Base-by-base conservation (phyloP, 2,888 invertebrate genomes). In the Heteropelma amictum region DNA sequence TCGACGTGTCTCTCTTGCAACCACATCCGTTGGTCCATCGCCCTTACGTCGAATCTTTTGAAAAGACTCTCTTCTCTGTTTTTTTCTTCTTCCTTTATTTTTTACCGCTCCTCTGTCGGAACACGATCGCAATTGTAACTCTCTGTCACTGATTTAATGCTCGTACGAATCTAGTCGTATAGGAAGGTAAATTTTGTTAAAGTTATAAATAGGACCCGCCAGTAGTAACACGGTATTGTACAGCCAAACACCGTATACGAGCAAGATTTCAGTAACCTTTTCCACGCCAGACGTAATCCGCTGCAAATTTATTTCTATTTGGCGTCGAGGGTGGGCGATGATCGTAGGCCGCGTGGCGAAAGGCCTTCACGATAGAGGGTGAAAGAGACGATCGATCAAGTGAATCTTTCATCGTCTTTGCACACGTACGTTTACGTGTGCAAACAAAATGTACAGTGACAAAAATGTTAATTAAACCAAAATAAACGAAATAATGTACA, bases 281-380 rank as follows among this genome's bases (percentile, higher is more conserved):
- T 74, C 63, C 51, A 58, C 58, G 45, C 26, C 45, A 45, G 61
- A 67, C 76, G 82, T 84, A 84, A 86, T 85, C 85, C 79, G 82
- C 51, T 77, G 76, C 78, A 77, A 84, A 86, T 86, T 86, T 85
- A 85, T 86, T 83, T 86, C 83, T 86, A 86, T 86, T 86, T 86
- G 86, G 76, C 81, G 72, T 82, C 79, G 79, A 84, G 86, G 86
- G 84, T 83, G 77, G 79, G 26, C 78, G 64, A 83, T 81, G 78
- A 86, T 81, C 73, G 68, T 71, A 74, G 78, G 70, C 74, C 70
- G 76, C 78, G 67, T 71, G 77, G 71, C 75, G 71, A 75, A 71
- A 61, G 71, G 28, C 49, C 26, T 40, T 28, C 28, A 21, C 19
- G 67, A 51, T 45, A 35, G 61, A 58, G 71, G 69, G 69, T 58